Percentiles rank a stretch among this genome's conserved stretches.
Conservation (phyloP, 2,797 vertebrate genomes). For the Pitangus sulphuratus region DNA sequence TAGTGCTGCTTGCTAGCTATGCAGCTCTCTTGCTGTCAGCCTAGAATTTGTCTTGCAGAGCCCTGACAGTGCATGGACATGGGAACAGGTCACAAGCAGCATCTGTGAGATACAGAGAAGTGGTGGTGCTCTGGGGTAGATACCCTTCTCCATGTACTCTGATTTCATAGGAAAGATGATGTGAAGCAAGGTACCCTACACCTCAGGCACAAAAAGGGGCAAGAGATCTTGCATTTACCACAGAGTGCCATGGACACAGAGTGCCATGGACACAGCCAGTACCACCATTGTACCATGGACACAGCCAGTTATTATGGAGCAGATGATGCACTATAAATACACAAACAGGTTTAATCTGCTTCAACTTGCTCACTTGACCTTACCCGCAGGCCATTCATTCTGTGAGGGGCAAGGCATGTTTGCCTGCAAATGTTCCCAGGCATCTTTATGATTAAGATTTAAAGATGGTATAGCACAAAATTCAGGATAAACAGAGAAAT, state of each 20-base stretch:
- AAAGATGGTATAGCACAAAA: background rate
- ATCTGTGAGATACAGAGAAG: background rate
- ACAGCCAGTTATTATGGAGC: background rate
- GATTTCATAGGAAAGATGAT: background rate
- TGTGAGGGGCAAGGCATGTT: background rate
- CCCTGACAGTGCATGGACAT: accelerated
- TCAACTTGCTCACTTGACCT: slow-evolving; percentile 19
- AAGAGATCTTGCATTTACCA: background rate
- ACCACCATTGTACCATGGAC: background rate
- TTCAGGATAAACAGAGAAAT: background rate
- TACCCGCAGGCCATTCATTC: background rate
- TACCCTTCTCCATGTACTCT: background rate
- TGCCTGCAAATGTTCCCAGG: background rate
- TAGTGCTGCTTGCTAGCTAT: accelerated
- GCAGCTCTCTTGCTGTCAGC: background rate
- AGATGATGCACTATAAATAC: background rate
- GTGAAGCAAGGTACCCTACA: background rate
- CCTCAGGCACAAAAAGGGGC: background rate
- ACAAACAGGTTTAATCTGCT: slow-evolving; percentile 5
- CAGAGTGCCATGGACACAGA: background rate
- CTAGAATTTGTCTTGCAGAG: background rate
- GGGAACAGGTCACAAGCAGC: background rate
- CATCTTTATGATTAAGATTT: background rate
- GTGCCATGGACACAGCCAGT: background rate
- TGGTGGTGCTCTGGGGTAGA: background rate